Percentiles rank a stretch among this genome's conserved stretches.
These are phyloP conservation scores for Caloenas nicobarica DNA, from an alignment of 2,113 vertebrate genomes.

Conservation along the genomic window DNA sequence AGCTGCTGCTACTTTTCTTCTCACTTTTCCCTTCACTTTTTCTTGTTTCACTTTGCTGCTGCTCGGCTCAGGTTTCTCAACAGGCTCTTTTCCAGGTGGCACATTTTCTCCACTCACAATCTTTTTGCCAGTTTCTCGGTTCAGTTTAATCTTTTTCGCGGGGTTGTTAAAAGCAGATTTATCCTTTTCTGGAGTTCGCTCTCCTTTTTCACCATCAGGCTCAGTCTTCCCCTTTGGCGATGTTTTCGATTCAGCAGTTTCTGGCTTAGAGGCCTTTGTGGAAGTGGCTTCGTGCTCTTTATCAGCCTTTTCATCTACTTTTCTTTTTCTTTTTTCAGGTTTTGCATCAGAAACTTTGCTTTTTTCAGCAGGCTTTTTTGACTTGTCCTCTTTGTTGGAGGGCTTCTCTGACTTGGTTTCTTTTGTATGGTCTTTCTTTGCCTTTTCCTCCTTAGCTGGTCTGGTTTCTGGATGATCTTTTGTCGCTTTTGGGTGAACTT, in stretches of 20 bases:
- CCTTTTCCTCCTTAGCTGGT: slow-evolving; percentile 78
- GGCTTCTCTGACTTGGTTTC: slow-evolving; percentile 76
- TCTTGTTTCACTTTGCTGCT: slow-evolving; percentile 76
- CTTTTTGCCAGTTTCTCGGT: slow-evolving; percentile 87
- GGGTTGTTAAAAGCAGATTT: slow-evolving; percentile 75
- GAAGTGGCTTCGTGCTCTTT: slow-evolving; percentile 75
- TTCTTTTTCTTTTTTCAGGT: slow-evolving; percentile 84
- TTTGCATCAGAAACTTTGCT: slow-evolving; percentile 77
- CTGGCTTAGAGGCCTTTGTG: slow-evolving; percentile 72
- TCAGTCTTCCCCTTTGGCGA: slow-evolving; percentile 79
- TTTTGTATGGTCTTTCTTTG: slow-evolving; percentile 78
- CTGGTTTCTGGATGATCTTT: slow-evolving; percentile 82
- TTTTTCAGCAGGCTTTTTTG: slow-evolving; percentile 79
- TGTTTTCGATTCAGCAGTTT: slow-evolving; percentile 72
- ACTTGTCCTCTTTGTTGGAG: slow-evolving; percentile 79
- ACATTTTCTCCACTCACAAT: slow-evolving; percentile 76
- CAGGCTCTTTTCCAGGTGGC: slow-evolving; percentile 67
- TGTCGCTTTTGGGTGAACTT: slow-evolving; percentile 75
- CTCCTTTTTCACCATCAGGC: slow-evolving; percentile 72
- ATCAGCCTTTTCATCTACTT: slow-evolving; percentile 79
- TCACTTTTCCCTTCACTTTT: slow-evolving; percentile 77
- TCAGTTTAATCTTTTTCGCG: slow-evolving; percentile 93
- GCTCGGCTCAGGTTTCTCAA: slow-evolving; percentile 70
- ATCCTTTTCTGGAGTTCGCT: slow-evolving; percentile 76
- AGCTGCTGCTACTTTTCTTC: slow-evolving; percentile 73